Evolutionary conservation across 2,113 vertebrate genomes (phyloP).

Genomic region (Ibidorhyncha struthersii): DNA sequence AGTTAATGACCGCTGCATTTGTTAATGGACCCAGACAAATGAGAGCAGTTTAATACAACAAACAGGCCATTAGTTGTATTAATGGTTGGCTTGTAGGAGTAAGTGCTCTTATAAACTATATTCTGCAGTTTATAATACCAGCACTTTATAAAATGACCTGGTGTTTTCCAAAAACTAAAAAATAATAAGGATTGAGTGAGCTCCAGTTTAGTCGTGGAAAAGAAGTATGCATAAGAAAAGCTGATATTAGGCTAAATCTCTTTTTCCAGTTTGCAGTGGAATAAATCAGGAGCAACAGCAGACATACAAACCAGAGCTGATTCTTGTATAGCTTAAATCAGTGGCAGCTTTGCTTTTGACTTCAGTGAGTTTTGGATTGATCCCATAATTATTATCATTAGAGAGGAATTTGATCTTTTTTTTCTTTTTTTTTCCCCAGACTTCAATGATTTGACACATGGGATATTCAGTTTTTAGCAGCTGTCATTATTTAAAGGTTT

Average conservation of each 20-base stretch:
- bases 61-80: constrained; percentile 56
- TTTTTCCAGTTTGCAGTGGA: not conserved
- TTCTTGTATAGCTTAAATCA: not conserved
- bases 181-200: constrained; percentile 24
- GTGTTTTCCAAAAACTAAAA: constrained; percentile 51
- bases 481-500: constrained; percentile 58
- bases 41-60: constrained; percentile 61
- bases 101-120: constrained; percentile 63
- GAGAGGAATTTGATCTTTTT: not conserved
- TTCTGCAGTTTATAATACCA: constrained; percentile 49
- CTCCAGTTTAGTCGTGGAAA: not conserved
- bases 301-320: not conserved
- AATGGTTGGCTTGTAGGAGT: constrained; percentile 58
- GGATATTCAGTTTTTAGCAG: constrained; percentile 30
- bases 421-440: not conserved
- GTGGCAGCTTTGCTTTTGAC: not conserved
- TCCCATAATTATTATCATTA: constrained; percentile 33
- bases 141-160: constrained; percentile 51
- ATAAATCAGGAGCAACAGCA: constrained; percentile 19
- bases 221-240: not conserved
- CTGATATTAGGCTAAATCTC: not conserved
- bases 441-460: constrained; percentile 9
- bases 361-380: not conserved
- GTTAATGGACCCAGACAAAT: constrained; percentile 68
- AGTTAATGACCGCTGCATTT: constrained; percentile 65